Evolutionary conservation across 2,888 invertebrate genomes (phyloP).

Genomic region (Drosophila kambysellisi): DNA sequence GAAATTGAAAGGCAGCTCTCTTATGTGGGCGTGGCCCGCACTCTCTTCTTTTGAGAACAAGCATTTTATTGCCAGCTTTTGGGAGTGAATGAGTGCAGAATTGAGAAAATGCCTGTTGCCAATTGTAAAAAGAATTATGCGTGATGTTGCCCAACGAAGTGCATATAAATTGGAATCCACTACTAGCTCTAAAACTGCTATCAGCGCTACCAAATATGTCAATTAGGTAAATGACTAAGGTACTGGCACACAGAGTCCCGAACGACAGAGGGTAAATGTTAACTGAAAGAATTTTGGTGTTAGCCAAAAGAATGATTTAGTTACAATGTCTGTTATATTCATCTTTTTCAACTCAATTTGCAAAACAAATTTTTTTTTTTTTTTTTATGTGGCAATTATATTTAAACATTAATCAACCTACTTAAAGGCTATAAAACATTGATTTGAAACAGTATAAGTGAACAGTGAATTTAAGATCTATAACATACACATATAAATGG

Average conservation of each 20-base stretch:
- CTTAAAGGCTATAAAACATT: too few relatives aligned
- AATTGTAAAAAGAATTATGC: slow-evolving; percentile 58
- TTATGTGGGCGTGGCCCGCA: slow-evolving; percentile 52
- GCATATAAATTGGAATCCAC: background rate
- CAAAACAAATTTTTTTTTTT: too few relatives aligned
- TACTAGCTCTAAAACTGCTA: slow-evolving; percentile 5
- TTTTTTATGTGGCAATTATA: too few relatives aligned
- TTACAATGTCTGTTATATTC: background rate
- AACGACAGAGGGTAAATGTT: slow-evolving; percentile 1
- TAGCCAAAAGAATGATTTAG: background rate
- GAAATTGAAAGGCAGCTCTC: slow-evolving; percentile 66
- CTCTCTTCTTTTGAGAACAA: slow-evolving; percentile 34
- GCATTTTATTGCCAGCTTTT: slow-evolving; percentile 53
- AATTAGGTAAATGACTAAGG: slow-evolving; percentile 34
- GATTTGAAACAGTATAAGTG: too few relatives aligned
- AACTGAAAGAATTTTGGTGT: background rate
- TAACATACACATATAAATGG: too few relatives aligned
- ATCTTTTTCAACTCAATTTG: background rate
- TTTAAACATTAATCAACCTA: too few relatives aligned
- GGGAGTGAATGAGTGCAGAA: slow-evolving; percentile 57
- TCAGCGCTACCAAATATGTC: slow-evolving; percentile 40
- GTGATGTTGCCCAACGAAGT: slow-evolving; percentile 18
- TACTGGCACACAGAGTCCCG: slow-evolving; percentile 8
- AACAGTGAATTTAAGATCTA: too few relatives aligned
- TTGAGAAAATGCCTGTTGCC: slow-evolving; percentile 50